Percentiles rank a stretch among this genome's conserved stretches.
phyloP scores from a whole-genome alignment of 2,888 invertebrate species.

The Stenodera caucasica region DNA sequence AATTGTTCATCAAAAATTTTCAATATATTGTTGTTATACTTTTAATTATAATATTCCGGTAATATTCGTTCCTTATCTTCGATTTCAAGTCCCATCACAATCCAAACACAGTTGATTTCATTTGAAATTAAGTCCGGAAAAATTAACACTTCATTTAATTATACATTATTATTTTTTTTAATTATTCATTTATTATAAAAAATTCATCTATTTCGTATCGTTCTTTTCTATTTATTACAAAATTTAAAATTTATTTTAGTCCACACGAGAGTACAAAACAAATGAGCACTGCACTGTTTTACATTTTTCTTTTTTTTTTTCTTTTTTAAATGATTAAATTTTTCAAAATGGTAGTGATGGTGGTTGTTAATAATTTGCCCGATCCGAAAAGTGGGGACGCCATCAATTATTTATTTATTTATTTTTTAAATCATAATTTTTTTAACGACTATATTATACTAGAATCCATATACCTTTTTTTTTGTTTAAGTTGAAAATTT shows the following conservation, averaged over 20 bases:
- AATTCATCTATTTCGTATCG: slow-evolving; percentile 44
- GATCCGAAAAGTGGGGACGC: slow-evolving; percentile 54
- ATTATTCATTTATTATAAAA: slow-evolving; percentile 27
- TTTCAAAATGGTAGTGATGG: too few relatives aligned
- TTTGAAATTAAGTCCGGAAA: slow-evolving; percentile 44
- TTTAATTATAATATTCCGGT: slow-evolving; percentile 23
- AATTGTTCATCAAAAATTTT: slow-evolving; percentile 17
- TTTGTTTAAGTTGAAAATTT: slow-evolving; percentile 35
- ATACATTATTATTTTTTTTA: background rate
- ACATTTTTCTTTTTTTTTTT: slow-evolving; percentile 23
- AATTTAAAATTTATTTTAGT: slow-evolving; percentile 48
- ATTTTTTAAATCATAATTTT: slow-evolving; percentile 27
- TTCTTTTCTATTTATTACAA: slow-evolving; percentile 44
- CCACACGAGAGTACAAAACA: slow-evolving; percentile 49
- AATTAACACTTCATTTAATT: slow-evolving; percentile 46
- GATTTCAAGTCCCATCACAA: slow-evolving; percentile 35
- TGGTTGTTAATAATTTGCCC: slow-evolving; percentile 32
- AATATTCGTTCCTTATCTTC: slow-evolving; percentile 31
- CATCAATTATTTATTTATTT: slow-evolving; percentile 45
- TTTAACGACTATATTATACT: slow-evolving; percentile 47
- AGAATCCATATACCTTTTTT: slow-evolving; percentile 54
- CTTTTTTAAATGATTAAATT: background rate
- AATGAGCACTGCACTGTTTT: slow-evolving; percentile 52
- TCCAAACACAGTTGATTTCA: slow-evolving; percentile 29
- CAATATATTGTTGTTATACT: slow-evolving; percentile 13